Evolutionary conservation across 2,797 vertebrate genomes (phyloP).

Genomic region (Allobates femoralis): DNA sequence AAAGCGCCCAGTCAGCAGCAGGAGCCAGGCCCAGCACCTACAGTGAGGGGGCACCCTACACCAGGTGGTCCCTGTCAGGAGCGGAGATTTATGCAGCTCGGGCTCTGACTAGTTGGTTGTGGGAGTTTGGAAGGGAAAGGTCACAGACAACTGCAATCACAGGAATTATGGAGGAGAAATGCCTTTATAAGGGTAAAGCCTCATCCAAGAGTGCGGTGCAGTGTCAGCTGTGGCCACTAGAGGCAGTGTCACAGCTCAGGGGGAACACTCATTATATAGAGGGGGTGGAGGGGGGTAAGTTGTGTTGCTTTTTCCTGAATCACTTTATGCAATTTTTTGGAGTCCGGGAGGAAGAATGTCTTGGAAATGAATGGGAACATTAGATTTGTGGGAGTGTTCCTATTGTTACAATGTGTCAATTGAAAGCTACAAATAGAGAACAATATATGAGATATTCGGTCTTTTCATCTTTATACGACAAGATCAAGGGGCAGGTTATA

Average conservation of each 20-base stretch:
- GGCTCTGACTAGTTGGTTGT: constrained; percentile 76
- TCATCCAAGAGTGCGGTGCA: not conserved
- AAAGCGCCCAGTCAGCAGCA: constrained; percentile 70
- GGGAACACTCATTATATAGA: not conserved
- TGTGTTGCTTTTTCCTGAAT: not conserved
- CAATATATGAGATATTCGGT: no score
- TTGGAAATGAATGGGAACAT: no score
- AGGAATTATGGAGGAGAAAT: constrained; percentile 73
- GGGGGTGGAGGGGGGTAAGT: not conserved
- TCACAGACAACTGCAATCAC: constrained; percentile 73
- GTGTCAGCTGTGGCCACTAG: not conserved
- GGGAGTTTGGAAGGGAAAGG: constrained; percentile 74
- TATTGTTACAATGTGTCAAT: no score
- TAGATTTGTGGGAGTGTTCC: no score
- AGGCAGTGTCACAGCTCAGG: not conserved
- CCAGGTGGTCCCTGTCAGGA: constrained; percentile 77
- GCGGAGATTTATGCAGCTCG: constrained; percentile 72
- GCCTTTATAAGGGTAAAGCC: constrained; percentile 69
- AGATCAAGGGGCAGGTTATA: no score
- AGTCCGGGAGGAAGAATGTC: no score
- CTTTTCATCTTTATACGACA: no score
- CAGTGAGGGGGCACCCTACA: constrained; percentile 50
- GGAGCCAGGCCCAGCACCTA: constrained; percentile 65
- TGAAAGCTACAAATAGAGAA: no score
- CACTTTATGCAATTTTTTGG: not conserved